A percentile compares a stretch with the other conserved stretches of the same genome.
Evolutionary conservation across 2,797 vertebrate genomes (phyloP).

Genomic region (Trachurus trachurus): DNA sequence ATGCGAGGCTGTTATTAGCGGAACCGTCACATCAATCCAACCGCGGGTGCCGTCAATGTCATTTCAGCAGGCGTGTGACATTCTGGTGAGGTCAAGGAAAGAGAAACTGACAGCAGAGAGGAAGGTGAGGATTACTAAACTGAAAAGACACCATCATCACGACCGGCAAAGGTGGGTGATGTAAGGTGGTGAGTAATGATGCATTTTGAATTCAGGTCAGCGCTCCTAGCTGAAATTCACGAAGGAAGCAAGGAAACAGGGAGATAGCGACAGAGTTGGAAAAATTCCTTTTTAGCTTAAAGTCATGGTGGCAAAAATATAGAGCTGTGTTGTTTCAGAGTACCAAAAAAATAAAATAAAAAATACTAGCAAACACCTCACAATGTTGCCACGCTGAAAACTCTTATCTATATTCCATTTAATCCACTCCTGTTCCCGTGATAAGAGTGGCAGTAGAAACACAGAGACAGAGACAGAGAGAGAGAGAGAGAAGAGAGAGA

Average conservation of each 20-base stretch:
- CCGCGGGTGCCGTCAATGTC: conserved; percentile 59
- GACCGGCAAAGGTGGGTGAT: conserved; percentile 70
- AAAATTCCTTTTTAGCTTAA: conserved; percentile 49
- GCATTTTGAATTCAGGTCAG: conserved; percentile 79
- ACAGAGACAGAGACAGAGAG: neutral
- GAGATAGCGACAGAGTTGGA: conserved; percentile 45
- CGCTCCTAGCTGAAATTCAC: conserved; percentile 64
- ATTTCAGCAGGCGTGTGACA: conserved; percentile 68
- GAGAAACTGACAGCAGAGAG: conserved; percentile 50
- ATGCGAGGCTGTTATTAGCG: conserved; percentile 62
- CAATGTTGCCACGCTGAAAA: conserved; percentile 17
- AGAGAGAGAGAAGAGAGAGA: neutral
- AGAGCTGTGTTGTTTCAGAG: conserved; percentile 55
- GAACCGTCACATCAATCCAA: conserved; percentile 55
- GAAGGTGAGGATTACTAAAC: conserved; percentile 53
- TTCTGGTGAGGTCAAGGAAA: conserved; percentile 62
- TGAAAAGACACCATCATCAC: conserved; percentile 62
- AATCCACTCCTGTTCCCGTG: conserved; percentile 47
- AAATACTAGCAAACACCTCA: conserved; percentile 32
- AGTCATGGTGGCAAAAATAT: conserved; percentile 54
- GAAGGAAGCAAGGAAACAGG: conserved; percentile 41
- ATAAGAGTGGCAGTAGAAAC: conserved; percentile 32
- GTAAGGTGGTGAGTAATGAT: conserved; percentile 76
- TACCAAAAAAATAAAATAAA: conserved; percentile 1
- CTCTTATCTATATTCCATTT: conserved; percentile 44